These are phyloP conservation scores for Theristus sp. DNA, from an alignment of 2,888 invertebrate species.

Conservation along the genomic window DNA sequence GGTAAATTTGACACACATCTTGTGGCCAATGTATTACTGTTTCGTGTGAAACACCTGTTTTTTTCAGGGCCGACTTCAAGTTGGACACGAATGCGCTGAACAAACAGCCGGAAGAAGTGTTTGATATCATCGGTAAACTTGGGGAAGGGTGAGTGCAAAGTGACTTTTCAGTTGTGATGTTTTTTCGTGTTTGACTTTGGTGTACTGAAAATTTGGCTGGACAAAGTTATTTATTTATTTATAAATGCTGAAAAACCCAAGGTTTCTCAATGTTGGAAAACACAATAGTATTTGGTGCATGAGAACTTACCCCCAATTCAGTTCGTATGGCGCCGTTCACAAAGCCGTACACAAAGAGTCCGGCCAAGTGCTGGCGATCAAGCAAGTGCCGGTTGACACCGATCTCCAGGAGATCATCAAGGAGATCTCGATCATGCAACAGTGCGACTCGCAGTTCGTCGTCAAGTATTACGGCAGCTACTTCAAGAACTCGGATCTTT, in stretches of 20 bases:
- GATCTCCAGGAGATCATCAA: constrained; percentile 91
- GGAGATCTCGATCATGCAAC: constrained; percentile 99
- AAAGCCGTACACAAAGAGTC: constrained; percentile 96
- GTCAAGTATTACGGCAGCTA: constrained; percentile 99
- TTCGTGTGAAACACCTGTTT: too few species aligned
- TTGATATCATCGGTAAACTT: constrained; percentile 94
- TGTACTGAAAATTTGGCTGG: too few species aligned
- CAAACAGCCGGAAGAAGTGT: constrained; percentile 93
- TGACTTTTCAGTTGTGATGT: too few species aligned
- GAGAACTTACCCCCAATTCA: constrained; percentile 15
- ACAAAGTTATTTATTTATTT: too few species aligned
- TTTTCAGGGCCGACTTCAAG: constrained; percentile 45
- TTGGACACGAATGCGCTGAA: constrained; percentile 89
- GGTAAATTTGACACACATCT: too few species aligned
- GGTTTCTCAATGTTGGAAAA: too few species aligned
- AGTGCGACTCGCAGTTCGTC: constrained; percentile 96
- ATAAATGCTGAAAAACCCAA: too few species aligned
- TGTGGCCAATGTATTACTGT: too few species aligned
- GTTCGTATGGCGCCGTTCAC: constrained; percentile 64
- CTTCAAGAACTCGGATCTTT: constrained; percentile 87
- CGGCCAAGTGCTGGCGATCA: constrained; percentile 84
- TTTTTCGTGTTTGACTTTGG: too few species aligned
- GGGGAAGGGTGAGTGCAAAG: constrained; percentile 59
- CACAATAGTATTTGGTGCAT: too few species aligned
- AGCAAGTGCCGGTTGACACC: constrained; percentile 96